phyloP scores from a whole-genome alignment of 2,888 invertebrate species.

The Amiota communis region DNA sequence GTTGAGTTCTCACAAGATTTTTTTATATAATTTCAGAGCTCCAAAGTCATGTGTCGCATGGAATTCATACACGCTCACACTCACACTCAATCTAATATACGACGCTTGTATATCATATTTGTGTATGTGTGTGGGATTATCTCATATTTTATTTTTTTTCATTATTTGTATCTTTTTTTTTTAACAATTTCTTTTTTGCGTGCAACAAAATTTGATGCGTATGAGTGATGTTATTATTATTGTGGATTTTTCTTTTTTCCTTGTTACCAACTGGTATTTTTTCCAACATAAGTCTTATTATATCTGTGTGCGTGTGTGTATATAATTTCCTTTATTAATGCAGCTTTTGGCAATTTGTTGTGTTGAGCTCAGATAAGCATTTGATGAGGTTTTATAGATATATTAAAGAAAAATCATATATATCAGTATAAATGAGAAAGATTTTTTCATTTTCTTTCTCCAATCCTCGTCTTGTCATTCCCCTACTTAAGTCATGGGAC shows the following conservation, averaged over 20 bases:
- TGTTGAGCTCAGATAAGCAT: slow-evolving; percentile 63
- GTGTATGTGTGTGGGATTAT: slow-evolving; percentile 50
- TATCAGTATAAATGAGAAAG: too few species aligned
- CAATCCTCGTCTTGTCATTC: neutral
- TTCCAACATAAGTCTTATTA: neutral
- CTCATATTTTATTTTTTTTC: slow-evolving; percentile 33
- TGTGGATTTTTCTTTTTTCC: slow-evolving; percentile 1
- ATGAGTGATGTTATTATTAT: slow-evolving; percentile 32
- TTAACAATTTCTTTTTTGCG: slow-evolving; percentile 38
- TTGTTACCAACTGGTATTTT: neutral
- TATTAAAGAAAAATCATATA: slow-evolving; percentile 33
- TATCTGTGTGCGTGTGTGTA: slow-evolving; percentile 37
- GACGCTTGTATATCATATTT: neutral
- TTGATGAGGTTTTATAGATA: slow-evolving; percentile 58
- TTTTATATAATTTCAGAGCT: slow-evolving; percentile 17
- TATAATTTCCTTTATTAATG: slow-evolving; percentile 33
- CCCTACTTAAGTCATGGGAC: too few species aligned
- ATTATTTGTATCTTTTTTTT: slow-evolving; percentile 16
- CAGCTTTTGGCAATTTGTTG: slow-evolving; percentile 59
- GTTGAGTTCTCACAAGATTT: slow-evolving; percentile 16
- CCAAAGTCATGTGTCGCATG: slow-evolving; percentile 57
- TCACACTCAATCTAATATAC: slow-evolving; percentile 12
- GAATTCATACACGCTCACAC: slow-evolving; percentile 29
- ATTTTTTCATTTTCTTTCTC: neutral
- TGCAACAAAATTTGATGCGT: slow-evolving; percentile 42